Evolutionary conservation across 2,888 invertebrate species (phyloP).

Genomic region (Melieria picta): DNA sequence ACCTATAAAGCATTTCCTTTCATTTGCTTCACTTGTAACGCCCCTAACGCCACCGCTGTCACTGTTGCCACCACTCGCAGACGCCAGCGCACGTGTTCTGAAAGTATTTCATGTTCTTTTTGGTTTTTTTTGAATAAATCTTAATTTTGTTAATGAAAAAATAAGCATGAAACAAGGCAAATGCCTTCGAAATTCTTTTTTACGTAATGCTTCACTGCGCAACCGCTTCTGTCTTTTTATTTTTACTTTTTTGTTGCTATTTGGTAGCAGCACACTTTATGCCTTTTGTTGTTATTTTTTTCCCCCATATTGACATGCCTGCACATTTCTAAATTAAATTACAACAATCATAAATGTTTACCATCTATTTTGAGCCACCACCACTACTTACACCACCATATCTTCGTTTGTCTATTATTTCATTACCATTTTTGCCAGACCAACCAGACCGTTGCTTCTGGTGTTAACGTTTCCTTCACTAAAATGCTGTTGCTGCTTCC

Average conservation of each 20-base stretch:
- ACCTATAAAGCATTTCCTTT: conserved; percentile 11
- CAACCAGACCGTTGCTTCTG: no score
- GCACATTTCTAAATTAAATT: no score
- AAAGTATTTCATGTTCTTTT: not conserved
- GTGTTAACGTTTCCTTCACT: no score
- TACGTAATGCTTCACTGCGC: not conserved
- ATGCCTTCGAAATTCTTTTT: not conserved
- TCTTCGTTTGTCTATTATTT: no score
- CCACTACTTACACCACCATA: no score
- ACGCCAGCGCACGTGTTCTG: conserved; percentile 15
- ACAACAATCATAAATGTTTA: no score
- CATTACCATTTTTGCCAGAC: no score
- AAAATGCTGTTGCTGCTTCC: no score
- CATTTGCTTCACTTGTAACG: not conserved
- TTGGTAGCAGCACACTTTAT: not conserved
- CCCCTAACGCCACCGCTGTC: not conserved
- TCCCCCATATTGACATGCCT: no score
- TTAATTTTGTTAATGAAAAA: not conserved
- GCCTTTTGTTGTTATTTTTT: no score
- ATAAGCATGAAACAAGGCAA: no score
- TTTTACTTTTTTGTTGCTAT: not conserved
- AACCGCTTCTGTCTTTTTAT: not conserved
- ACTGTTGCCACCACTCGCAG: not conserved
- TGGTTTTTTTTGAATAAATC: conserved; percentile 18
- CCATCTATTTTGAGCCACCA: no score